Evolutionary conservation across 2,888 invertebrate genomes (phyloP), one percentile per base, ranked within the genome.

Genomic region (Resseliella maxima): DNA sequence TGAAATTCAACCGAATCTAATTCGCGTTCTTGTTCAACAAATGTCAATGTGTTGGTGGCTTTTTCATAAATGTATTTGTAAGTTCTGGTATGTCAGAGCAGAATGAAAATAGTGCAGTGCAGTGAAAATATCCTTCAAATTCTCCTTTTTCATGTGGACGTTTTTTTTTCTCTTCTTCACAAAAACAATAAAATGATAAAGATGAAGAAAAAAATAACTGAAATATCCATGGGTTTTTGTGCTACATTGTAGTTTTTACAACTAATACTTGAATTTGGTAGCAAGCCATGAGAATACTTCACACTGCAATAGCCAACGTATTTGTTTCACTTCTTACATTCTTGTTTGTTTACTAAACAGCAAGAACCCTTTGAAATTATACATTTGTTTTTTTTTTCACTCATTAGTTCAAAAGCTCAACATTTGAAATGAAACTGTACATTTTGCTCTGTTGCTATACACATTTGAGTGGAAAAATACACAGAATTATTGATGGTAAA

Each of bases 1-100:
- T 83, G 83, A 38, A 83, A 83, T 83, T 24, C 38, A 36, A 83
- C 38, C 83, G 38, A 36, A 83, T 83, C 38, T 38, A 83, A 38
- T 83, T 83, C 83, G 83, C 83, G 83, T 83, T 83, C 38, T 83
- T 83, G 38, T 6, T 83, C 38, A 8, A 1, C 83, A n/a, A 1
- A 21, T 38, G 36, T 83, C 38, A n/a, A 24, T 10, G 38, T 36
- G 81, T 83, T 38, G 8, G 38, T 83, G n/a, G n/a, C 12, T 21
- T 27, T 24, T 27, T 5, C 64, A 64, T 31, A 27, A 59, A 59
- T 38, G 36, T 83, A 38, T 83, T 83, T 83, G 83, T 38, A 83
- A 21, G 18, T 38, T 83, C 36, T 83, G 38, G 83, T 24, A 83
- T 83, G 36, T 36, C 21, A n/a, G 38, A 36, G 36, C 10, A 38